These are phyloP conservation scores for Discoglossus pictus DNA, from an alignment of 2,797 vertebrate species.

Conservation along the genomic window DNA sequence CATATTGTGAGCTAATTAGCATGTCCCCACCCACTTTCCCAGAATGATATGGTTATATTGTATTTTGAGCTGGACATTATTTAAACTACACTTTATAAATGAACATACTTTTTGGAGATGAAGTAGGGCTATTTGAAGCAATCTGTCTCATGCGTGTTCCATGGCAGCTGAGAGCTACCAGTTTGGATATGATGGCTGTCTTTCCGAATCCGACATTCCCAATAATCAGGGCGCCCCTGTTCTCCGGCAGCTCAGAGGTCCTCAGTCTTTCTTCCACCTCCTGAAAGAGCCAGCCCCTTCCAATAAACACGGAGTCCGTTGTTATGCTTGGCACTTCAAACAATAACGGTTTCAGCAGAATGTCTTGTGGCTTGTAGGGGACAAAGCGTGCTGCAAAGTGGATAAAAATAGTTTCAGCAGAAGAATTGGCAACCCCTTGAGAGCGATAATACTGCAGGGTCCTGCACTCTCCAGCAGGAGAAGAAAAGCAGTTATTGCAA, in stretches of 20 bases:
- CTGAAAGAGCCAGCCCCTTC: constrained; percentile 94
- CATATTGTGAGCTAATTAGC: too few relatives aligned
- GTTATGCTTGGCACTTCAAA: constrained; percentile 99
- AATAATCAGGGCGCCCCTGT: constrained; percentile 80
- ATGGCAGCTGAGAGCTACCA: constrained; percentile 96
- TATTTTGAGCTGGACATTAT: too few relatives aligned
- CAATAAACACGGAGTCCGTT: constrained; percentile 95
- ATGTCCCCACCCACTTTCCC: too few relatives aligned
- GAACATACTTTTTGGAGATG: constrained; percentile 84
- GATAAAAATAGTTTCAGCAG: constrained; percentile 48
- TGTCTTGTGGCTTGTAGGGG: constrained; percentile 94
- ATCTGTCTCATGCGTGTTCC: constrained; percentile 97
- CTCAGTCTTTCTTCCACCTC: constrained; percentile 83
- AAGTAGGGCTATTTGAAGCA: constrained; percentile 86
- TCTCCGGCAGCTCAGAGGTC: constrained; percentile 70
- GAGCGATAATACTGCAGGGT: not conserved
- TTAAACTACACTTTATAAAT: not conserved
- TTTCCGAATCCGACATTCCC: constrained; percentile 96
- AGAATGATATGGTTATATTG: too few relatives aligned
- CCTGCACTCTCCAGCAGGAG: not conserved
- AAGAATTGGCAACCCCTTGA: constrained; percentile 18
- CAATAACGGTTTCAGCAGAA: constrained; percentile 94
- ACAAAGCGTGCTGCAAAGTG: constrained; percentile 80
- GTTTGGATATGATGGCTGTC: constrained; percentile 90
- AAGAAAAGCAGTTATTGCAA: constrained; percentile 20